Base-by-base conservation (phyloP, 2,113 vertebrate species). In the Ictalurus punctatus region DNA sequence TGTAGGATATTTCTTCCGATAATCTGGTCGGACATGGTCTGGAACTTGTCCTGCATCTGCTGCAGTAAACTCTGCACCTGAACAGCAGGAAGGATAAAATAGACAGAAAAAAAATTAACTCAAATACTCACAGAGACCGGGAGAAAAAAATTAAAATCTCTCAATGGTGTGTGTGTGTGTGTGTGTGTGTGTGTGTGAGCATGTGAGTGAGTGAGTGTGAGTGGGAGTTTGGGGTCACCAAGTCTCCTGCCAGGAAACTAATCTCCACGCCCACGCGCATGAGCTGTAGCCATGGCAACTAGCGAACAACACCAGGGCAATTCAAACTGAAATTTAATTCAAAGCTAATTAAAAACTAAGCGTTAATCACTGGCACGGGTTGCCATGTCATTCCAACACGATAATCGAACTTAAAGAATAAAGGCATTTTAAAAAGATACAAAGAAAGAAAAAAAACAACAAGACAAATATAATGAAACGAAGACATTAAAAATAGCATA, bases 1-100 rank as follows among this genome's bases (percentile, higher is more conserved):
- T 37, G 21, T 83, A 97, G 97, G 98, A 99, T 99, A 99, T 98
- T 99, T 94, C 98, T 97, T 81, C 98, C 98, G 78, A 99, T 99
- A 78, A 99, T 99, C 94, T 99, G 98, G 94, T 99, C 98, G 16
- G 98, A 99, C 98, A 99, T 99, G 85, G 97, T 98, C 94, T 99
- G 98, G 94, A 99, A 99, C 93, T 99, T 99, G 94, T 99, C 98
- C 94, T 99, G 98, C 98, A 99, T 99, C 94, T 99, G 98, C 84
- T 99, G 98, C 90, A 99, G 95, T 89, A 99, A 94, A 0, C 97
- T 98, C 95, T 99, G 97, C 91, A 99, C 98, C 98, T 99, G 74
- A 37, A 54, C 61, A 52, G 89, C 4, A 73, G 5, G 52, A 34
- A 87, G 27, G 16, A 58, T 48, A 25, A 48, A 61, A 23, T 27